Evolutionary conservation across 92 coral and sea anemone genomes (phyloP).

Genomic region (Diadumene lineata): DNA sequence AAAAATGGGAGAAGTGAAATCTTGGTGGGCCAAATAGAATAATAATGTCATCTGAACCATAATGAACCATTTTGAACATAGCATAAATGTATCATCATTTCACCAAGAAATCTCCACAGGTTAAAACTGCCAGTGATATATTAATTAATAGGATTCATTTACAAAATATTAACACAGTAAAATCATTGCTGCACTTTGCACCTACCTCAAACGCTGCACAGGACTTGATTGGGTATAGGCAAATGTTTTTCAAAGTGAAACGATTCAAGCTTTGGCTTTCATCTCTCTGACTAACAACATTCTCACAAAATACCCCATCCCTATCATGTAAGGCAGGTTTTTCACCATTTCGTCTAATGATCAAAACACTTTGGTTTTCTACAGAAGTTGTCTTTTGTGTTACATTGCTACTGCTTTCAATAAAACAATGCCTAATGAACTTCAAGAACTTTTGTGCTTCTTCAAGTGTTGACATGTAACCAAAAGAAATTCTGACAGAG

Average conservation of each 20-base stretch:
- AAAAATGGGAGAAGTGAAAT: too few relatives aligned
- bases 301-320: too few relatives aligned
- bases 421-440: slow-evolving; percentile 71
- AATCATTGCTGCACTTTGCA: too few relatives aligned
- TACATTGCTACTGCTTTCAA: slow-evolving; percentile 34
- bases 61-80: too few relatives aligned
- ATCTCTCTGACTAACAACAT: not conserved
- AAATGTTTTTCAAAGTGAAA: slow-evolving; percentile 59
- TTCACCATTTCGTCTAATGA: not conserved
- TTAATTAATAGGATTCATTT: too few relatives aligned
- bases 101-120: too few relatives aligned
- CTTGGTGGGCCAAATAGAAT: too few relatives aligned
- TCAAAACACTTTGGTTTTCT: not conserved
- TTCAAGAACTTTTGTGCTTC: slow-evolving; percentile 79
- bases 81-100: too few relatives aligned
- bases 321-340: not conserved
- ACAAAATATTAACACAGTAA: too few relatives aligned
- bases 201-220: slow-evolving; percentile 96
- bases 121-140: too few relatives aligned
- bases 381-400: not conserved
- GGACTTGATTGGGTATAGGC: slow-evolving; percentile 91
- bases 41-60: too few relatives aligned
- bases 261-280: not conserved
- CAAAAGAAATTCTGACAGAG: slow-evolving; percentile 96
- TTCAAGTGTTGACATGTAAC: slow-evolving; percentile 89